Base-by-base conservation (phyloP, 2,888 invertebrate species). In the Nemapogon koenigi region DNA sequence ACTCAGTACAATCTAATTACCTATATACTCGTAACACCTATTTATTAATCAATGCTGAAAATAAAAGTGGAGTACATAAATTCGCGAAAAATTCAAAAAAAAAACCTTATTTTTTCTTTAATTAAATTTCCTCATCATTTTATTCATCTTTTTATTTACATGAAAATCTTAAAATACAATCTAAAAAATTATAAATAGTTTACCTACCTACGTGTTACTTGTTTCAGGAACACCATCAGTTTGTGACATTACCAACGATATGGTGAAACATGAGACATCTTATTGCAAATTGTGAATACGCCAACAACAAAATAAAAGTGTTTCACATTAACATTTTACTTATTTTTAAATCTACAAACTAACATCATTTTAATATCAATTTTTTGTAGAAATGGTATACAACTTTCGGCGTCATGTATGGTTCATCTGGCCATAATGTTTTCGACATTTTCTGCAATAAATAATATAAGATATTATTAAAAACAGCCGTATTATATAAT, bases 251-350 rank as follows among this genome's bases (percentile, higher is more conserved):
- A 81, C 80, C 6, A 67, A 57, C 42, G 81, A 85, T 32, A 86
- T 89, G 86, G 85, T 91, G 6, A 83, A 83, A 0, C 90, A 89
- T 54, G 84, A 89, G 60, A 82, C 82, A 3, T 49, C 57, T 37
- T 87, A 83, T 52, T 59, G 75, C 49, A 81, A 72, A 53, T 55
- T 83, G 39, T 82, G 50, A 68, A 16, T n/a, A 43, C 17, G 30
- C 13, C 2, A 32, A 2, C 33, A 35, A 30, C 7, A 18, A 33
- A 33, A 17, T n/a, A n/a, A n/a, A n/a, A n/a, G n/a, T n/a, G n/a
- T n/a, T n/a, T n/a, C n/a, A n/a, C n/a, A n/a, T n/a, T 16, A 35
- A 19, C 22, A 15, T 4, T 15, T 31, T 14, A 15, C 11, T 15
- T n/a, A 4, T 31, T 15, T 4, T 7, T 4, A 15, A 15, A 28